These are phyloP conservation scores for Armadillidium nasatum DNA, from an alignment of 1,140 invertebrate species.

Conservation along the genomic window DNA sequence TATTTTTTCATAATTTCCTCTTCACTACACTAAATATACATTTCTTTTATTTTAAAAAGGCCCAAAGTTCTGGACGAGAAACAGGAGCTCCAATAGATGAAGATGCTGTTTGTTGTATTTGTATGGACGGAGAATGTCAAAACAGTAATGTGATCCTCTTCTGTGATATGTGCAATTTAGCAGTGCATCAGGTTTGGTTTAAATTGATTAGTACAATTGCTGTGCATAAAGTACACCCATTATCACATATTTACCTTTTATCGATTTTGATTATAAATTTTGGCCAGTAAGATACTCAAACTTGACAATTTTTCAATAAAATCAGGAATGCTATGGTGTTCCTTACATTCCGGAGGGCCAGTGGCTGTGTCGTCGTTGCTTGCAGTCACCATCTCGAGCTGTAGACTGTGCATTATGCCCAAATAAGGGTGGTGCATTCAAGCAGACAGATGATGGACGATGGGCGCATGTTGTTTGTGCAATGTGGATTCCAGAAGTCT, in stretches of 20 bases:
- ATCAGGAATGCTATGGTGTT: slow-evolving; percentile 95
- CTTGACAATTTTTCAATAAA: not conserved
- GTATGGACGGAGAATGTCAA: slow-evolving; percentile 85
- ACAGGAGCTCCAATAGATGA: slow-evolving; percentile 78
- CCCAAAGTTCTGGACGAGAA: slow-evolving; percentile 57
- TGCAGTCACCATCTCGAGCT: slow-evolving; percentile 90
- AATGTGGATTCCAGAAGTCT: slow-evolving; percentile 97
- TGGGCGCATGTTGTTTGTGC: slow-evolving; percentile 99
- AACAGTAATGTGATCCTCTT: slow-evolving; percentile 95
- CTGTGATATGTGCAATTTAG: slow-evolving; percentile 99
- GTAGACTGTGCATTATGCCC: slow-evolving; percentile 97
- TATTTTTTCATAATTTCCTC: no score
- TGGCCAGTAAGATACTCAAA: no score
- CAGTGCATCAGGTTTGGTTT: slow-evolving; percentile 74
- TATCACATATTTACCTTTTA: no score
- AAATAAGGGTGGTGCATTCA: slow-evolving; percentile 96
- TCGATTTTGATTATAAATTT: no score
- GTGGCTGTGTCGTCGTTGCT: slow-evolving; percentile 90
- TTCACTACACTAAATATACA: slow-evolving; percentile 1
- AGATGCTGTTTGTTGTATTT: slow-evolving; percentile 96
- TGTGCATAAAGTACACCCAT: no score
- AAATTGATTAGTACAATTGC: no score
- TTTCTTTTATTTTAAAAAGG: slow-evolving; percentile 55
- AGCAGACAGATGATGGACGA: slow-evolving; percentile 90
- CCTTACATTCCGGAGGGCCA: slow-evolving; percentile 99